Conservation (phyloP, 2,797 vertebrate species). For the Limosa lapponica region DNA sequence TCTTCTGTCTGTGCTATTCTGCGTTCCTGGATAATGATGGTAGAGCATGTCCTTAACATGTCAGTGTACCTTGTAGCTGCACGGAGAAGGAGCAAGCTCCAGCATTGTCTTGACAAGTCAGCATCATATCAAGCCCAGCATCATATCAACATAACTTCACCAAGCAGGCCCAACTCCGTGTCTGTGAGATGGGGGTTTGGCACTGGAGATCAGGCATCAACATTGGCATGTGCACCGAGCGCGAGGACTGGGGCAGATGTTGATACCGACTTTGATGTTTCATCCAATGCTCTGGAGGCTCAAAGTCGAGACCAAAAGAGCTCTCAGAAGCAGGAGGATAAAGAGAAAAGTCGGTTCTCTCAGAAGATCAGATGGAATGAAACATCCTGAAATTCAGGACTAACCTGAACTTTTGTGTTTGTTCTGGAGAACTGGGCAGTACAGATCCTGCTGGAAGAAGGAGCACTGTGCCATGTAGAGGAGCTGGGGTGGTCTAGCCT, state of each 20-base stretch:
- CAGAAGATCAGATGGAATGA: constrained; percentile 1
- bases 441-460: background rate
- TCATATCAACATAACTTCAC: background rate
- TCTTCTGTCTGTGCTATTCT: background rate
- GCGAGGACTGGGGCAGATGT: background rate
- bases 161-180: background rate
- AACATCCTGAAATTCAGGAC: constrained; percentile 57
- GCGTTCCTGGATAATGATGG: background rate
- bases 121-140: constrained; percentile 14
- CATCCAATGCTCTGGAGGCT: constrained; percentile 43
- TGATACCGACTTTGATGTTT: constrained; percentile 60
- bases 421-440: background rate
- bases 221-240: background rate
- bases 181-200: background rate
- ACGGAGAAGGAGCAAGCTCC: background rate
- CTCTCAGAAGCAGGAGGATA: constrained; percentile 29
- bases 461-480: background rate
- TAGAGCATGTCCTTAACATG: background rate
- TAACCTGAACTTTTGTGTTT: constrained; percentile 32
- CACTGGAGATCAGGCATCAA: background rate
- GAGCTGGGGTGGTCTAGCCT: background rate
- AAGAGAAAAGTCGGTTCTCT: constrained; percentile 7
- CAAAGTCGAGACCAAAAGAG: constrained; percentile 40
- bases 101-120: constrained; percentile 41
- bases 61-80: background rate